A percentile compares a stretch with the other conserved stretches of the same genome.
Conservation (phyloP, 2,888 invertebrate genomes). For the Julus scanicus region DNA sequence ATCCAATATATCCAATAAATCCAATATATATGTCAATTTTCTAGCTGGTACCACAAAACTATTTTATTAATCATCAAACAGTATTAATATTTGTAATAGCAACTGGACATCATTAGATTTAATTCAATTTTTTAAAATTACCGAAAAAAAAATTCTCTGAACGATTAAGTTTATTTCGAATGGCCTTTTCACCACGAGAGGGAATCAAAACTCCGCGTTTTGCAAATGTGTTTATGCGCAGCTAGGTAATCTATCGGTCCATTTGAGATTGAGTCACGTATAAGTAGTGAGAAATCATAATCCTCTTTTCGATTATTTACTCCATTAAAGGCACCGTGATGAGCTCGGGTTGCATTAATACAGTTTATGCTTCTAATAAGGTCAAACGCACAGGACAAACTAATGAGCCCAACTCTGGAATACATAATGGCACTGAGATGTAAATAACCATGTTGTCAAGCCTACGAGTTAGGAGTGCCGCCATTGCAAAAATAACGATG, state of each 20-base stretch:
- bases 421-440: neutral
- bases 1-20: too few species aligned
- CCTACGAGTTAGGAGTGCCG: neutral
- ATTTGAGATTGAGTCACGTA: slow-evolving; percentile 14
- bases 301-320: slow-evolving; percentile 32
- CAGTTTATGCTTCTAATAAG: neutral
- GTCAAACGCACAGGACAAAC: neutral
- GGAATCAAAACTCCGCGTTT: neutral
- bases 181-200: neutral
- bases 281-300: slow-evolving; percentile 8
- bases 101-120: too few species aligned
- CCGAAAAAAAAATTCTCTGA: neutral
- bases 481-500: slow-evolving; percentile 8
- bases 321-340: slow-evolving; percentile 22
- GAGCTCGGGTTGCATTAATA: neutral
- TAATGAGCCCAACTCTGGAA: slow-evolving; percentile 25
- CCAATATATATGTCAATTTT: too few species aligned
- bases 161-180: neutral
- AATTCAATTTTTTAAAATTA: too few species aligned
- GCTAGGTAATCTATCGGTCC: neutral
- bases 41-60: too few species aligned
- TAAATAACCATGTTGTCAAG: neutral
- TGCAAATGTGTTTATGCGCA: neutral
- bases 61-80: too few species aligned
- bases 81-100: too few species aligned